These are phyloP conservation scores for Oreortyx pictus DNA, from an alignment of 2,797 vertebrate species.

Conservation along the genomic window DNA sequence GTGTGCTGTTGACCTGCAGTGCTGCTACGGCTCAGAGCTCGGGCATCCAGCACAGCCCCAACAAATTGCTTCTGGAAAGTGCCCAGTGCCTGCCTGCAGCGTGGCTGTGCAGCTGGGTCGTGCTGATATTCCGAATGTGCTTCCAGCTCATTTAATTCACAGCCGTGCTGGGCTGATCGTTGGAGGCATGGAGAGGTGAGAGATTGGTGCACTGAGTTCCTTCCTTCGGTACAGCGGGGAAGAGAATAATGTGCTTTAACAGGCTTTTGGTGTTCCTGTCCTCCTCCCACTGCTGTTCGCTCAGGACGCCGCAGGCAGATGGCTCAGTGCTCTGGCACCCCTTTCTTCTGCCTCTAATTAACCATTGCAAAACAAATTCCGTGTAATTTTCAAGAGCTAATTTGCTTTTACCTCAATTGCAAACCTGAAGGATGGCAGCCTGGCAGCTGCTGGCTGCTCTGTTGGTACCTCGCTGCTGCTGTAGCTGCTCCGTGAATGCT, in stretches of 20 bases:
- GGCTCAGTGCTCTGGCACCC: slow-evolving; percentile 33
- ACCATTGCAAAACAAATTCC: neutral
- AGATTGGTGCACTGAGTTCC: neutral
- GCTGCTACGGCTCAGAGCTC: neutral
- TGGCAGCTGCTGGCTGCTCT: neutral
- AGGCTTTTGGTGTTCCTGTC: slow-evolving; percentile 53
- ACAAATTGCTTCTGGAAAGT: slow-evolving; percentile 27
- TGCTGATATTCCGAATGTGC: neutral
- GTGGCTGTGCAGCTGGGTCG: neutral
- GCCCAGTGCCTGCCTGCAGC: neutral
- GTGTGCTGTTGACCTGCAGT: neutral
- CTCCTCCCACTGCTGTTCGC: slow-evolving; percentile 68
- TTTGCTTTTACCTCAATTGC: neutral
- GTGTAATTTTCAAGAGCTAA: neutral
- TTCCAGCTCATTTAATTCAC: slow-evolving; percentile 14
- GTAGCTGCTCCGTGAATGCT: neutral
- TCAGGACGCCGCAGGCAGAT: slow-evolving; percentile 55
- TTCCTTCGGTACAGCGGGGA: slow-evolving; percentile 26
- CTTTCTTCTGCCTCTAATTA: neutral
- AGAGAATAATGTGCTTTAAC: slow-evolving; percentile 36
- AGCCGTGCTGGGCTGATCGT: slow-evolving; percentile 2
- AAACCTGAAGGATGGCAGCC: neutral
- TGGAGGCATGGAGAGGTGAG: slow-evolving; percentile 31
- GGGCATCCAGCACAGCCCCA: neutral
- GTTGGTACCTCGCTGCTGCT: slow-evolving; percentile 8